These are phyloP conservation scores for Chlorops oryzae DNA, from an alignment of 1,140 invertebrate genomes.

Conservation along the genomic window DNA sequence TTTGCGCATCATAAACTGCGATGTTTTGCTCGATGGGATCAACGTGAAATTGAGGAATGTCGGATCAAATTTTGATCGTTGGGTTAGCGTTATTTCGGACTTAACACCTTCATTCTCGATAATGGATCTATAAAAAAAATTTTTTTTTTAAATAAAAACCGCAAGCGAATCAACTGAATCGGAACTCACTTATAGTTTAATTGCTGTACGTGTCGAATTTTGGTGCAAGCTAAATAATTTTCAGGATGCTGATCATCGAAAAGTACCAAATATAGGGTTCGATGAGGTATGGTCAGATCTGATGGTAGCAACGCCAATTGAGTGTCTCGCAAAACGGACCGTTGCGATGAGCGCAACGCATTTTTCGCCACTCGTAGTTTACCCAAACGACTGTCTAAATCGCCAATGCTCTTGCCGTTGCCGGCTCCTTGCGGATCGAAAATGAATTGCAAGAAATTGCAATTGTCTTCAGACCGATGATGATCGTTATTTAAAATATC, in stretches of 20 bases:
- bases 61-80: conserved; percentile 77
- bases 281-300: conserved; percentile 63
- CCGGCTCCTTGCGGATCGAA: conserved; percentile 76
- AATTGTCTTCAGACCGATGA: conserved; percentile 64
- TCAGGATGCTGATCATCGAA: conserved; percentile 74
- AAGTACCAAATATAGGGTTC: conserved; percentile 76
- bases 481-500: conserved; percentile 78
- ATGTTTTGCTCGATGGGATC: conserved; percentile 34
- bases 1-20: conserved; percentile 32
- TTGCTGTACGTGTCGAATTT: conserved; percentile 62
- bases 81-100: conserved; percentile 72
- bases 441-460: conserved; percentile 75
- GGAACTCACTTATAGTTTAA: conserved; percentile 61
- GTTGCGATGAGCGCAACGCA: conserved; percentile 51
- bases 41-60: conserved; percentile 75
- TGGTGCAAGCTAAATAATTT: conserved; percentile 76
- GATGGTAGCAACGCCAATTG: conserved; percentile 59
- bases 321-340: conserved; percentile 60
- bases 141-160: not conserved
- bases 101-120: conserved; percentile 75
- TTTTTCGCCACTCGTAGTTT: conserved; percentile 62
- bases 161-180: not conserved
- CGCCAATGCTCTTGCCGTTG: conserved; percentile 66
- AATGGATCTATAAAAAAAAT: conserved; percentile 54
- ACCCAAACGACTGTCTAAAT: conserved; percentile 72